These are phyloP conservation scores for Odocoileus virginianus DNA, from an alignment of 2,113 vertebrate genomes.

Conservation along the genomic window DNA sequence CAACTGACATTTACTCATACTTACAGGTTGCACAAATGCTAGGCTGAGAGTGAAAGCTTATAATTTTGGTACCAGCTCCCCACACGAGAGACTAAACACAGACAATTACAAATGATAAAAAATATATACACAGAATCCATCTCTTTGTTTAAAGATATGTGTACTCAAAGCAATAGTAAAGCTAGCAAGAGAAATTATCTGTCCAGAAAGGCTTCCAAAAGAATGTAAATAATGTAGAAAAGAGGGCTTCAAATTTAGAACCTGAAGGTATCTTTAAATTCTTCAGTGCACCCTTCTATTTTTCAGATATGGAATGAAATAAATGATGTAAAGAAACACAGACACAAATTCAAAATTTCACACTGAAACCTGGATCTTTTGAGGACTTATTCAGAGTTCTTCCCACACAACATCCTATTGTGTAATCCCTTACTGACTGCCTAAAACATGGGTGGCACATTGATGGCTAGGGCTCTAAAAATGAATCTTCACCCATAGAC, in stretches of 20 bases:
- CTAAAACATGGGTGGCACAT: accelerated
- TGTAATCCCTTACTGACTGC: neutral
- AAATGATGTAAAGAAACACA: neutral
- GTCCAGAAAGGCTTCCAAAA: neutral
- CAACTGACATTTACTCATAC: neutral
- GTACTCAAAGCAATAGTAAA: neutral
- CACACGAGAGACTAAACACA: constrained; percentile 51
- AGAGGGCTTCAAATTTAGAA: neutral
- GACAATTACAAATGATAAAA: constrained; percentile 7
- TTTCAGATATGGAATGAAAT: neutral
- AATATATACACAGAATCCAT: neutral
- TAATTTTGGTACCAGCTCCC: constrained; percentile 16
- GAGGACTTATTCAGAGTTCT: neutral
- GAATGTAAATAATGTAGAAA: neutral
- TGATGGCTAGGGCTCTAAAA: neutral
- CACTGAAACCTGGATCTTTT: neutral
- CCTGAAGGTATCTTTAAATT: neutral
- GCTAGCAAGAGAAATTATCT: neutral
- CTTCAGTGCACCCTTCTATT: neutral
- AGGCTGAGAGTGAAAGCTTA: constrained; percentile 32
- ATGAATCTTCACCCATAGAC: neutral
- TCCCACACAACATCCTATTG: neutral
- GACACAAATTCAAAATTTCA: neutral
- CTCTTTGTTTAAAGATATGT: neutral
- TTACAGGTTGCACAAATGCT: neutral